Conservation (phyloP, 2,113 vertebrate species). For the Hemicordylus capensis region DNA sequence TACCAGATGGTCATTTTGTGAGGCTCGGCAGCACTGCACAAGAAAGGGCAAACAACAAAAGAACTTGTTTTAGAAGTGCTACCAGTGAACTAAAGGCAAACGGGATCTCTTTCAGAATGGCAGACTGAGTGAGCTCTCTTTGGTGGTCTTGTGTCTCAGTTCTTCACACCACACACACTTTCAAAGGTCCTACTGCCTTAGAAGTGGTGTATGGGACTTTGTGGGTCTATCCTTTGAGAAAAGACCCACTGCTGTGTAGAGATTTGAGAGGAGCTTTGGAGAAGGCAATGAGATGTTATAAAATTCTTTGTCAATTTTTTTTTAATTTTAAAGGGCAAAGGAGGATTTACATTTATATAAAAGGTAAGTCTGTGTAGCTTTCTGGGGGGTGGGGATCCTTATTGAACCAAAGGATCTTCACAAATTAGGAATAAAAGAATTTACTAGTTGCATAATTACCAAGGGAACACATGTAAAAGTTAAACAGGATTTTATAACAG, state of each 20-base stretch:
- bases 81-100: not conserved
- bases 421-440: conserved; percentile 6
- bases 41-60: conserved; percentile 18
- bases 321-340: not conserved
- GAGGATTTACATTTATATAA: not conserved
- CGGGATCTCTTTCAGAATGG: not conserved
- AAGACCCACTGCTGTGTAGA: accelerated
- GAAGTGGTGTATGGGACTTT: not conserved
- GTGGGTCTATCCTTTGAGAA: accelerated
- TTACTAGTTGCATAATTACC: not conserved
- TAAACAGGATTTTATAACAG: not conserved
- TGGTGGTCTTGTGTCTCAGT: not conserved
- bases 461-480: not conserved
- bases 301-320: not conserved
- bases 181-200: not conserved
- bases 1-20: not conserved
- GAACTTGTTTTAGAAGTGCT: conserved; percentile 6
- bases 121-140: not conserved
- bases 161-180: not conserved
- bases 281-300: accelerated
- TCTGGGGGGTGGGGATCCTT: not conserved
- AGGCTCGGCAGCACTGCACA: not conserved
- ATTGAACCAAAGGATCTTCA: not conserved
- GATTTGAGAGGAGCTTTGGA: not conserved
- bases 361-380: not conserved